Evolutionary conservation across 2,888 invertebrate genomes (phyloP), one percentile per base, ranked within the genome.

Genomic region (Andrena trimmerana): DNA sequence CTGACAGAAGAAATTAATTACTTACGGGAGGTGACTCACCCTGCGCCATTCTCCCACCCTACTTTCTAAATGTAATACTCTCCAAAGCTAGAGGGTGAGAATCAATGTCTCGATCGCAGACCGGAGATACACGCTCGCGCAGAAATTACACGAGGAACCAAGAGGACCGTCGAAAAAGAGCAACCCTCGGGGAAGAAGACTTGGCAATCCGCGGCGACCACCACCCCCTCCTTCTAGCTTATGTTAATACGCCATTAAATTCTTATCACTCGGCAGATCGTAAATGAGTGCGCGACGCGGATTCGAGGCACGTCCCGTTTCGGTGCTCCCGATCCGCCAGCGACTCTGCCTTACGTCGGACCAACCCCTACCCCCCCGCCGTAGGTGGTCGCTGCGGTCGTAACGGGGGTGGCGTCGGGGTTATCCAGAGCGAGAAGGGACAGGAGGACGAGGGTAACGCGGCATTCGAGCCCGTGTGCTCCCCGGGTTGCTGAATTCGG

Each of bases 171-270:
- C 10, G 20, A 54, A 24, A 24, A 54, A 24, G 16, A 4, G 27
- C 24, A 2, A 1, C 0, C 59, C 27, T 2, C 42, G 42, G 59
- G 13, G 8, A 10, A 20, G n/a, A 24, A 59, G 57, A 73, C 48
- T 77, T 77, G 77, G 77, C 77, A 77, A 48, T n/a, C 20, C 6
- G n/a, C 27, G 42, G 16, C 13, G n/a, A n/a, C 16, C 27, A 31
- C 13, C n/a, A n/a, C 50, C 69, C 5, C 10, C 59, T 33, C 50
- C 63, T 50, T 29, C 68, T 24, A 78, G 84, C 89, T 86, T 86
- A 84, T 84, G 88, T 88, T 88, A 88, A 88, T 88, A 83, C 80
- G 73, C 84, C 75, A 87, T 88, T 88, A 88, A 88, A 88, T 88
- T 88, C 86, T 88, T 88, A 88, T 86, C 88, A 78, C 82, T 84